phyloP scores from a whole-genome alignment of 2,113 vertebrate genomes.

The Podocnemis expansa region DNA sequence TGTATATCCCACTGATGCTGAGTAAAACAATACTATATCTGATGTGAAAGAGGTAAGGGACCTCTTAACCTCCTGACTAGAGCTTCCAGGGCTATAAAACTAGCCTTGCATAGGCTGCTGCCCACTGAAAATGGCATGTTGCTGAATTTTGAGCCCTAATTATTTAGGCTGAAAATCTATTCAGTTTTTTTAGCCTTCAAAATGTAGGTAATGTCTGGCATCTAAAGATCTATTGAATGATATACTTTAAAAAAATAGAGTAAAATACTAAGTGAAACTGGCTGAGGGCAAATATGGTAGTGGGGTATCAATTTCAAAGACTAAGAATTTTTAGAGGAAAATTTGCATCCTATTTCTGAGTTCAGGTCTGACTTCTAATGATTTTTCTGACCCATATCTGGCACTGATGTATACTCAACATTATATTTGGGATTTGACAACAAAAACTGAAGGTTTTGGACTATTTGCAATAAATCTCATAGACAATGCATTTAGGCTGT shows the following conservation, averaged over 20 bases:
- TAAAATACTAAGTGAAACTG: background rate
- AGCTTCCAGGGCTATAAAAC: background rate
- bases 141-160: background rate
- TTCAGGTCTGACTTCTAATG: background rate
- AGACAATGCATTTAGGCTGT: background rate
- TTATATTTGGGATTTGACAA: background rate
- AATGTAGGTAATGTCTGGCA: background rate
- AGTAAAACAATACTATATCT: background rate
- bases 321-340: background rate
- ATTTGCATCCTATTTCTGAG: background rate
- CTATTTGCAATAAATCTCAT: background rate
- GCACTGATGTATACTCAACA: background rate
- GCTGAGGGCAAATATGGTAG: background rate
- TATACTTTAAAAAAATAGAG: background rate
- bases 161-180: background rate
- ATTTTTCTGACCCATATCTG: background rate
- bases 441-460: slow-evolving; percentile 9
- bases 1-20: background rate
- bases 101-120: background rate
- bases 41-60: background rate
- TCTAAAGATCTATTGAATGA: background rate
- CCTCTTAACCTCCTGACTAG: background rate
- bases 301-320: background rate
- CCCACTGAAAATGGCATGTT: background rate
- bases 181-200: background rate